A percentile compares a stretch with the other conserved stretches of the same genome.
Evolutionary conservation across 2,888 invertebrate genomes (phyloP).

Genomic region (Eretmocerus hayati): DNA sequence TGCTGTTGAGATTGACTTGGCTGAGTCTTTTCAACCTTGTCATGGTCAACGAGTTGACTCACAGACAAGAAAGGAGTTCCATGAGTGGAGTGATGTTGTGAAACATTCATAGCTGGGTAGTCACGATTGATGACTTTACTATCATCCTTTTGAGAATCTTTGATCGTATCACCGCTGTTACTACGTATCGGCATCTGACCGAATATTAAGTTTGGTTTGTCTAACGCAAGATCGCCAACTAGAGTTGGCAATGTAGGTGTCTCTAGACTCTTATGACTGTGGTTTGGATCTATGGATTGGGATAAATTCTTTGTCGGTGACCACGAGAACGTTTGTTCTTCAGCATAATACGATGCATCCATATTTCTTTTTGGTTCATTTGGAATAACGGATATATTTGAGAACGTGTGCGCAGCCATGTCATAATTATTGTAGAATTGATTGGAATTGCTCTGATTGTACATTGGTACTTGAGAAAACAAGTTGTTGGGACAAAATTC

Average conservation of each 20-base stretch:
- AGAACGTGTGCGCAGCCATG: constrained; percentile 36
- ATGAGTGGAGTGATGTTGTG: constrained; percentile 39
- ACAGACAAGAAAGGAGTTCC: constrained; percentile 55
- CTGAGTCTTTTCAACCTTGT: constrained; percentile 44
- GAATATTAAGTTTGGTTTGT: constrained; percentile 42
- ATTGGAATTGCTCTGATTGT: constrained; percentile 37
- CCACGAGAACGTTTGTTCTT: constrained; percentile 54
- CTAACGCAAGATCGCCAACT: constrained; percentile 55
- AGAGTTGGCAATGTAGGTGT: constrained; percentile 55
- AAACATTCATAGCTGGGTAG: constrained; percentile 39
- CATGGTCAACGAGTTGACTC: constrained; percentile 57
- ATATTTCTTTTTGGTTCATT: constrained; percentile 35
- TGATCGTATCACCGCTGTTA: constrained; percentile 26
- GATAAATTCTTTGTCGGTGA: constrained; percentile 51
- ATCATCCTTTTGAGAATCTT: constrained; percentile 37
- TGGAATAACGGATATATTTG: constrained; percentile 39
- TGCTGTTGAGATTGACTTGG: constrained; percentile 24
- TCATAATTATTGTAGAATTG: constrained; percentile 46
- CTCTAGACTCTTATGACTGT: constrained; percentile 36
- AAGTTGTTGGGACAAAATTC: constrained; percentile 45
- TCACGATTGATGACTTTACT: constrained; percentile 30
- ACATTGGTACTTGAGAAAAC: constrained; percentile 38
- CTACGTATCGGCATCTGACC: constrained; percentile 32
- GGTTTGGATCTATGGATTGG: constrained; percentile 42
- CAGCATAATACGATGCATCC: constrained; percentile 35